Evolutionary conservation across 2,797 vertebrate genomes (phyloP), one percentile per base, ranked within the genome.

Genomic region (Phrynocephalus forsythii): DNA sequence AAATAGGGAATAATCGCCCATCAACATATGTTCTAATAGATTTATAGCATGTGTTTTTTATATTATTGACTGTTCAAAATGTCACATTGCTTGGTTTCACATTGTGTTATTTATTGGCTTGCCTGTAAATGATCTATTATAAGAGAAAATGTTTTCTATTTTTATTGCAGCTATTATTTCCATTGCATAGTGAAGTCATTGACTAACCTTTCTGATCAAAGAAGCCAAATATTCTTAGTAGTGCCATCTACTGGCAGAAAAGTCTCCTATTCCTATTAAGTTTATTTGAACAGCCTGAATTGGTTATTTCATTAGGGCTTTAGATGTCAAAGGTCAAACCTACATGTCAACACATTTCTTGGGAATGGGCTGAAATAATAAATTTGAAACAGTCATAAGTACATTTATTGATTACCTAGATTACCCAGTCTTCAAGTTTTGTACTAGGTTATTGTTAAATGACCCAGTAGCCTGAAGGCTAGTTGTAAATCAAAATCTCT

Each of bases 1-100:
- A 92, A 96, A 78, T 93, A 92, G 94, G 92, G 96, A 90, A 95
- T 95, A 95, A 87, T 93, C 60, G 16, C 60, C 90, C 94, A 95
- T 96, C 93, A 78, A 85, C 91, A 71, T 96, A 91, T 96, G 95
- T 96, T 96, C 91, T 93, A 90, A 88, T 89, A 95, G 94, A 95
- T 96, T 95, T 97, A 96, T 95, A 95, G 95, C 95, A 96, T 96
- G 96, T 96, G 95, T 90, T 96, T 96, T 95, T 96, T 33, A 96
- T 96, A 94, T 96, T 75, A 44, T 76, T 93, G 91, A 95, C 88
- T 96, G 96, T 97, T 97, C 88, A 83, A 92, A 95, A 91, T 87
- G 95, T 96, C 94, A 80, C 15, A 93, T 93, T 95, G 93, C 93
- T 92, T 94, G 94, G 92, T 96, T 96, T 94, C 91, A 93, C 83